A percentile compares a stretch with the other conserved stretches of the same genome.
phyloP scores from a whole-genome alignment of 2,797 vertebrate genomes.

The Rhinichthys osculus region DNA sequence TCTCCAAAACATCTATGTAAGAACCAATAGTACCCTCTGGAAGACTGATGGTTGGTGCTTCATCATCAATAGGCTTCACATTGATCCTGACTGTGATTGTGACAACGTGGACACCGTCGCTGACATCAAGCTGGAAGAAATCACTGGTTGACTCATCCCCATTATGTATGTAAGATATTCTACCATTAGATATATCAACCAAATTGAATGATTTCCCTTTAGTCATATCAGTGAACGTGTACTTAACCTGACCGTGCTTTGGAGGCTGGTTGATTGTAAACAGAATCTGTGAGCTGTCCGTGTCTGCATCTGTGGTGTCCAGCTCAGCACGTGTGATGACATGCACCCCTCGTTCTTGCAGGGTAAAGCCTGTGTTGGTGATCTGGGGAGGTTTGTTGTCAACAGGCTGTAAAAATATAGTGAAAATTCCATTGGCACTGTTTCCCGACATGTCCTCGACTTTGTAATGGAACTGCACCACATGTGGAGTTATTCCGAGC shows the following conservation, averaged over 20 bases:
- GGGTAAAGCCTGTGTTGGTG: constrained; percentile 90
- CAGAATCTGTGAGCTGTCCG: constrained; percentile 82
- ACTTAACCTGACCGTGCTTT: constrained; percentile 83
- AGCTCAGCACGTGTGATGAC: constrained; percentile 83
- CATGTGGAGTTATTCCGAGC: constrained; percentile 89
- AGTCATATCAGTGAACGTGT: constrained; percentile 79
- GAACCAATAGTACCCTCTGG: constrained; percentile 90
- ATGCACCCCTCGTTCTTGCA: constrained; percentile 85
- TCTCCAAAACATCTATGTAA: constrained; percentile 92
- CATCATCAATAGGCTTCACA: constrained; percentile 86
- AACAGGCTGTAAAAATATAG: constrained; percentile 90
- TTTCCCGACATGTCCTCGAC: constrained; percentile 92
- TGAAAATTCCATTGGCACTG: constrained; percentile 81
- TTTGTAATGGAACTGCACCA: constrained; percentile 89
- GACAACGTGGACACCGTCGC: constrained; percentile 90
- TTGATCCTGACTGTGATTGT: constrained; percentile 88
- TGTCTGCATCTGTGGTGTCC: constrained; percentile 88
- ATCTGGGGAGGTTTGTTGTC: constrained; percentile 95
- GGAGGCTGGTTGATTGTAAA: constrained; percentile 89
- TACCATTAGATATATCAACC: constrained; percentile 84
- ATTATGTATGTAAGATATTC: constrained; percentile 85
- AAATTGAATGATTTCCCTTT: constrained; percentile 84
- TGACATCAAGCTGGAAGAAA: constrained; percentile 88
- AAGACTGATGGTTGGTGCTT: constrained; percentile 80
- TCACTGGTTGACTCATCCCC: constrained; percentile 86